Evolutionary conservation across 1,140 invertebrate genomes (phyloP), one percentile per base, ranked within the genome.

Genomic region (Eubasilissa regina): DNA sequence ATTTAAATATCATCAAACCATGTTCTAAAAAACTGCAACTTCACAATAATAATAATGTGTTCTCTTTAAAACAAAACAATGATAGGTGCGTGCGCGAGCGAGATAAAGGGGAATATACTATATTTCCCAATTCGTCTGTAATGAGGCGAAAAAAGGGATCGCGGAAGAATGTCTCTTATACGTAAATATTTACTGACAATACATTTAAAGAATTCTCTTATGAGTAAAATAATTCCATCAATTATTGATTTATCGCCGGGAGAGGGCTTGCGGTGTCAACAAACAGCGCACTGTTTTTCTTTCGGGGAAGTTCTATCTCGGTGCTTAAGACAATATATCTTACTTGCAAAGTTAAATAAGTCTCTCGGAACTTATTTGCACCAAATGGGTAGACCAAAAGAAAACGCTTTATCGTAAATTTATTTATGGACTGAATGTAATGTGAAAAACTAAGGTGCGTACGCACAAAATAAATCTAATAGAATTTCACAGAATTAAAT

Each of bases 301-400:
- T 17, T 51, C 11, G 7, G 45, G 45, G 45, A 70, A 70, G 17
- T 51, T 70, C 45, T 19, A 19, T 13, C n/a, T 0, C 66, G 47
- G 45, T 45, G 17, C 66, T 53, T 51, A 48, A 70, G 47, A 70
- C 66, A 70, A 70, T 70, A 70, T 70, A 70, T 70, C 66, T 53
- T 51, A 66, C 62, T 66, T 15, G 35, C 44, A 45, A 66, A 66
- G 62, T 47, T 47, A 66, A 66, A 66, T 66, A 66, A 66, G 43
- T 13, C 35, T 64, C 25, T 35, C 25, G 25, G 25, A 35, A 35
- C 25, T 35, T 35, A 35, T 35, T 35, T 35, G 25, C 25, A 35
- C 25, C 1, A 35, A 35, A 6, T 35, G 25, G 25, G 6, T 35
- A 6, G 25, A 1, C 25, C 1, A 35, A 35, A 35, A 35, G 6